Base-by-base conservation (phyloP, 2,888 invertebrate genomes). In the Athalia circularis region DNA sequence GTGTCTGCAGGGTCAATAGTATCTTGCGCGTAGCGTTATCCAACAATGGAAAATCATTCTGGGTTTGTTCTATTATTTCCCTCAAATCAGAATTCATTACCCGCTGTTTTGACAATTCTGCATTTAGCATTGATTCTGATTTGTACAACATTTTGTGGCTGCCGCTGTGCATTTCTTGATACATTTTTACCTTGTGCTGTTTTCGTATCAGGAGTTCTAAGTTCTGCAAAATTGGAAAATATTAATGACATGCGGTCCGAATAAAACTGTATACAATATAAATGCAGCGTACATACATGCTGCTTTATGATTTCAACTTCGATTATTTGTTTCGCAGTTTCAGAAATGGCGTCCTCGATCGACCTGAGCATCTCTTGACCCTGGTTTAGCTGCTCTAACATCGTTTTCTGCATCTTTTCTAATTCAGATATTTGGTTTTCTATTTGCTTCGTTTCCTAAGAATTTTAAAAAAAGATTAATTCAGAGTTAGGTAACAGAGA, bases 181-280 rank as follows among this genome's bases (percentile, higher is more conserved):
- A 92, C 83, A 94, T 92, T 81, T 91, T 93, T 50, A 94, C 93
- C 80, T 94, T 93, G 50, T 94, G 93, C 87, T 96, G 96, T 83
- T 94, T 93, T 68, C 94, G 92, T 0, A 96, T 92, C 29, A 96
- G 85, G 78, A 92, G 87, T 85, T 93, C 92, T 79, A 93, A 89
- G 83, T 93, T 93, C 92, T 93, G 84, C 13, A 78, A 65, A 64
- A 61, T 59, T 9, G 5, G 52, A 50, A 68, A 43, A 6, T 43
- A 8, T 48, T 1, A 29, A 62, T 61, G 15, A 0, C 62, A 75
- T 47, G 43, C 15, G 9, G 50, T 57, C 15, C 65, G 48, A 47
- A 5, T 52, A 68, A 68, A 52, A 50, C n/a, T 1, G 29, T 29
- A 29, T n/a, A n/a, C n/a, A n/a, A n/a, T n/a, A n/a, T 29, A 2